Evolutionary conservation across 1,140 invertebrate genomes (phyloP), one percentile per base, ranked within the genome.

Genomic region (Parapsyche elsis): DNA sequence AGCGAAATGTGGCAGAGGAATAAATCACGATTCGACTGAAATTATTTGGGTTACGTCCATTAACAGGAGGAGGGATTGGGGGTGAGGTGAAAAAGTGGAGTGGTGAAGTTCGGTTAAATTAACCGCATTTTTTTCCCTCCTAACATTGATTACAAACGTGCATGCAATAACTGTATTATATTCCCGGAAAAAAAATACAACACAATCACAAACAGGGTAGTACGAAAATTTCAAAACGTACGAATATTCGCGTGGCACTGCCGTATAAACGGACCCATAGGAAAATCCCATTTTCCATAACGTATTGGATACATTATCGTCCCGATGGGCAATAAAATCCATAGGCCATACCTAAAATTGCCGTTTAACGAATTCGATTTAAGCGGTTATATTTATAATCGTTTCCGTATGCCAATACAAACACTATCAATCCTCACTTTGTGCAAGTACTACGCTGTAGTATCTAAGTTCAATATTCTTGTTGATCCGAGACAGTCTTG

Each of bases 211-310:
- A 38, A 38, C 30, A n/a, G n/a, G n/a, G 30, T 38, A 38, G 30
- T 38, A 19, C n/a, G 16, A 61, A 19, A 19, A 19, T 19, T 61
- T 19, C 7, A 53, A 61, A 19, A 19, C 16, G 24, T 67, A 23
- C 24, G 24, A 67, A 67, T 26, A 67, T 67, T 67, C 64, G 64
- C 64, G 64, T 67, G 64, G 64, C 24, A 67, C 21, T 23, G n/a
- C 59, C 14, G 21, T 21, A 61, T 26, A 67, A 67, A 26, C 64
- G n/a, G 24, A 67, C 21, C 21, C 24, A 14, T 14, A 19, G 24
- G 23, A 67, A 67, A 67, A 67, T 67, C 10, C 64, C 64, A 24
- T 67, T 26, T 67, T 23, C 64, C 24, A 67, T 67, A 67, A 67
- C 23, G 23, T 67, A 67, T 67, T 23, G 59, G 59, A 24, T 24